These are phyloP conservation scores for Pipistrellus pipistrellus DNA, from an alignment of 2,797 vertebrate genomes.

Conservation along the genomic window DNA sequence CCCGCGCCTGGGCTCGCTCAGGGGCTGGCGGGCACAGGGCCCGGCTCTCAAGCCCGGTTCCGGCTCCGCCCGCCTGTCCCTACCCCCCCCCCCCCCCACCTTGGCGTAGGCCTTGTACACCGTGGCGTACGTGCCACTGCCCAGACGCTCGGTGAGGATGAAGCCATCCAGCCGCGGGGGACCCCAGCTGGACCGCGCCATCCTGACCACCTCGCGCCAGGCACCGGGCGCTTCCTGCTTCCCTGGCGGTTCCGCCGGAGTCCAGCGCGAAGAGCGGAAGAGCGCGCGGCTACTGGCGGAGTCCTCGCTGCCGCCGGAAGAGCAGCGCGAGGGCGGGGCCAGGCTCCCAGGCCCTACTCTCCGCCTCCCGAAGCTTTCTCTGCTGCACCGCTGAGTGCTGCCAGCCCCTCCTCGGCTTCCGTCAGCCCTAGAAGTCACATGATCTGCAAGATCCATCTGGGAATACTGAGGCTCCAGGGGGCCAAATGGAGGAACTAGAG, in stretches of 20 bases:
- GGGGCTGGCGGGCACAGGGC: background rate
- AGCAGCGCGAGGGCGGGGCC: background rate
- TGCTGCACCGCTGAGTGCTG: background rate
- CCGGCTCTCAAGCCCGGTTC: fast-evolving
- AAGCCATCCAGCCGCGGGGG: slow-evolving; percentile 94
- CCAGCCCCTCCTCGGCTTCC: background rate
- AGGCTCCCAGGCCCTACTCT: background rate
- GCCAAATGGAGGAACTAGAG: background rate
- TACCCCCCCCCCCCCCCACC: slow-evolving; percentile 81
- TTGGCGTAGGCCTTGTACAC: slow-evolving; percentile 98
- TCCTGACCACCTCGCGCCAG: slow-evolving; percentile 79
- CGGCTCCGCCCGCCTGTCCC: background rate
- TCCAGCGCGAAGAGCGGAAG: too few species aligned
- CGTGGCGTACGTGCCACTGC: slow-evolving; percentile 95
- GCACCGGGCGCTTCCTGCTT: slow-evolving; percentile 16
- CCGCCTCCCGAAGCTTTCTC: background rate
- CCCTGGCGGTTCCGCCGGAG: background rate
- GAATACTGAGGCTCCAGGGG: too few species aligned
- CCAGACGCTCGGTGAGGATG: slow-evolving; percentile 96
- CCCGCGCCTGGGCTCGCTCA: background rate
- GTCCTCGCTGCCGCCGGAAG: slow-evolving; percentile 42
- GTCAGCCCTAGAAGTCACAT: background rate
- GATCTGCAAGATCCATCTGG: too few species aligned
- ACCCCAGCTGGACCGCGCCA: slow-evolving; percentile 93
- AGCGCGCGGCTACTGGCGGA: too few species aligned